These are phyloP conservation scores for Xanthorhoe spadicearia DNA, from an alignment of 2,888 invertebrate species.

Conservation along the genomic window DNA sequence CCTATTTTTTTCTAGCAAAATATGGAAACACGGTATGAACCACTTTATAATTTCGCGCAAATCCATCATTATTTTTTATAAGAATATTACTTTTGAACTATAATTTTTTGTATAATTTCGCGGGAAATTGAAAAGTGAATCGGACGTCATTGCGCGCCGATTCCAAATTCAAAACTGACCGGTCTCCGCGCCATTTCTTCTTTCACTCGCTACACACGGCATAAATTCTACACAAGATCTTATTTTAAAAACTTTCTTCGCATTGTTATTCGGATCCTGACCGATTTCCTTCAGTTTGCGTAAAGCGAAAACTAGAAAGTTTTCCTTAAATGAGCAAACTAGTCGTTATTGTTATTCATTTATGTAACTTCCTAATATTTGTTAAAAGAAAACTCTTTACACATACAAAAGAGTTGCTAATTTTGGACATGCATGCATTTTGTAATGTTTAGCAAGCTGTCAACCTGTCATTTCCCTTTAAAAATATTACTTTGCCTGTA, in stretches of 20 bases:
- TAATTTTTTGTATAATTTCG: slow-evolving; percentile 30
- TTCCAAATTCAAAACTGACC: slow-evolving; percentile 39
- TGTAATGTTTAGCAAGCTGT: neutral
- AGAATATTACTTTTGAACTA: slow-evolving; percentile 19
- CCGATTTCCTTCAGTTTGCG: slow-evolving; percentile 46
- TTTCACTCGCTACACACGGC: slow-evolving; percentile 59
- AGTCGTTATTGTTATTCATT: slow-evolving; percentile 19
- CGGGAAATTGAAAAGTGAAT: slow-evolving; percentile 33
- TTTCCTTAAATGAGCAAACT: slow-evolving; percentile 8
- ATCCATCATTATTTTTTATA: slow-evolving; percentile 66
- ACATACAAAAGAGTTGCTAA: slow-evolving; percentile 10
- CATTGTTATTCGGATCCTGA: slow-evolving; percentile 62
- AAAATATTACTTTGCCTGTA: too few species aligned
- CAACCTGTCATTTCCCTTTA: neutral
- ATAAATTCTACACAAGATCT: slow-evolving; percentile 20
- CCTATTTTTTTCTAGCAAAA: slow-evolving; percentile 54
- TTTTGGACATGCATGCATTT: slow-evolving; percentile 6
- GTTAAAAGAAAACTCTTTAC: slow-evolving; percentile 5
- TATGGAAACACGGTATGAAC: slow-evolving; percentile 79
- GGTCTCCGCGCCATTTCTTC: slow-evolving; percentile 64
- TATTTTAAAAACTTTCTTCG: slow-evolving; percentile 58
- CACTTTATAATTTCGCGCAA: slow-evolving; percentile 80
- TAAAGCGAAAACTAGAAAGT: slow-evolving; percentile 41
- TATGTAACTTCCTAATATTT: slow-evolving; percentile 9
- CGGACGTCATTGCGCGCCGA: slow-evolving; percentile 57